These are phyloP conservation scores for Drosophila carrolli DNA, from an alignment of 1,140 invertebrate genomes.

Conservation along the genomic window DNA sequence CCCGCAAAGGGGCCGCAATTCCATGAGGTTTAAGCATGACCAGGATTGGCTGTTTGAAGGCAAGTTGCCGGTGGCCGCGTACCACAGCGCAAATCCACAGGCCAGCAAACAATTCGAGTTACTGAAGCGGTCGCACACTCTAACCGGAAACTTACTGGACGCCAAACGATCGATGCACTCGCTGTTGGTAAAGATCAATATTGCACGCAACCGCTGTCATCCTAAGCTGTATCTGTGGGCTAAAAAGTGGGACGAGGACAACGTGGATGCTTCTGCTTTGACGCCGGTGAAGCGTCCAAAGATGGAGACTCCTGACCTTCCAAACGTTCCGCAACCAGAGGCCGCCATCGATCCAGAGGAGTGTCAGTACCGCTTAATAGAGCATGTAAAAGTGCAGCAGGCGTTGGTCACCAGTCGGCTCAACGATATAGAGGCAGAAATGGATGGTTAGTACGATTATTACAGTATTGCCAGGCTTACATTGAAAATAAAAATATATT, in stretches of 20 bases:
- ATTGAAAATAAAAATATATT: neutral
- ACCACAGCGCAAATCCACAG: constrained; percentile 84
- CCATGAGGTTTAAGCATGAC: constrained; percentile 91
- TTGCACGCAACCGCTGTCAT: constrained; percentile 91
- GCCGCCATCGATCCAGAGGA: constrained; percentile 91
- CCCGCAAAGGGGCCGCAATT: constrained; percentile 89
- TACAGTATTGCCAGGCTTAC: neutral
- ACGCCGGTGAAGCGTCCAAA: constrained; percentile 65
- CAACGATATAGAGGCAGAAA: constrained; percentile 91
- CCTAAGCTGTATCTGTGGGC: constrained; percentile 94
- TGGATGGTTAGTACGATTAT: constrained; percentile 87
- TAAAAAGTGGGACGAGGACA: constrained; percentile 89
- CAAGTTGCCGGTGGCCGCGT: constrained; percentile 87
- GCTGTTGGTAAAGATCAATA: constrained; percentile 90
- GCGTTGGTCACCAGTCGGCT: constrained; percentile 89
- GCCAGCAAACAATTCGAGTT: constrained; percentile 84
- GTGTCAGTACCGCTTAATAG: constrained; percentile 91
- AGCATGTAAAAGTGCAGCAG: constrained; percentile 91
- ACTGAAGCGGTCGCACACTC: constrained; percentile 89
- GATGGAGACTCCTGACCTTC: constrained; percentile 43
- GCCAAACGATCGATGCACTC: constrained; percentile 89
- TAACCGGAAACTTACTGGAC: constrained; percentile 89
- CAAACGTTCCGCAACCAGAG: constrained; percentile 90
- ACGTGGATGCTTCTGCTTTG: constrained; percentile 37
- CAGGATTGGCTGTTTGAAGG: constrained; percentile 95